Conservation (phyloP, 1,140 invertebrate genomes). For the Marisa cornuarietis region DNA sequence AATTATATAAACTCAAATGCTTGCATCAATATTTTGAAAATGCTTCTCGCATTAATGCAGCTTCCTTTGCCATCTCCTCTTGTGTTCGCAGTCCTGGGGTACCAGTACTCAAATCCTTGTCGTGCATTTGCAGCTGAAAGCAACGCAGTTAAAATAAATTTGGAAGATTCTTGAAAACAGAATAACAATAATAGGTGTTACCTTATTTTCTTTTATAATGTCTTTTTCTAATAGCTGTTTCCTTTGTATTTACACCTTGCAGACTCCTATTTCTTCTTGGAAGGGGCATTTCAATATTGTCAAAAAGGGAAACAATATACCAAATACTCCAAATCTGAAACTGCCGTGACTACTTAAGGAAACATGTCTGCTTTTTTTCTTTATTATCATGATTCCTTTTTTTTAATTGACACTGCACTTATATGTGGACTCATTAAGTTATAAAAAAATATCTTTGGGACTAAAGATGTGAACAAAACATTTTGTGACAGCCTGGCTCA, state of each 20-base stretch:
- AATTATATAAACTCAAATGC: neutral
- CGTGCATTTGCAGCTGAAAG: slow-evolving; percentile 74
- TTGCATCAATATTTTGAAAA: neutral
- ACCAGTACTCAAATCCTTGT: slow-evolving; percentile 67
- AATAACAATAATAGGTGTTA: neutral
- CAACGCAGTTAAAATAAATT: slow-evolving; percentile 8
- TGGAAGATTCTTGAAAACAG: neutral
- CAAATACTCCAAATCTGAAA: too few species aligned
- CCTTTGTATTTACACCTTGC: neutral
- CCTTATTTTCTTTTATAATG: neutral
- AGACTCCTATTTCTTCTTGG: too few species aligned
- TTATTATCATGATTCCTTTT: too few species aligned
- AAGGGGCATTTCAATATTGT: too few species aligned
- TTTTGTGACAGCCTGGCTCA: too few species aligned
- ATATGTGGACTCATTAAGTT: too few species aligned
- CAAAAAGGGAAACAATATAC: too few species aligned
- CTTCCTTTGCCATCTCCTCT: slow-evolving; percentile 74
- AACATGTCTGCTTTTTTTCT: too few species aligned
- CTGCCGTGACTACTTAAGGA: too few species aligned
- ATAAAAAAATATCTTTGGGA: too few species aligned
- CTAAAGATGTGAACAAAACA: too few species aligned
- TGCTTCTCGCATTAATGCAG: slow-evolving; percentile 52
- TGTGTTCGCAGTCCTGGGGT: slow-evolving; percentile 52
- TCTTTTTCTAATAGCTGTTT: neutral
- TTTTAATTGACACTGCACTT: too few species aligned